Base-by-base conservation (phyloP, 1,140 invertebrate genomes). In the Monomorium pharaonis region DNA sequence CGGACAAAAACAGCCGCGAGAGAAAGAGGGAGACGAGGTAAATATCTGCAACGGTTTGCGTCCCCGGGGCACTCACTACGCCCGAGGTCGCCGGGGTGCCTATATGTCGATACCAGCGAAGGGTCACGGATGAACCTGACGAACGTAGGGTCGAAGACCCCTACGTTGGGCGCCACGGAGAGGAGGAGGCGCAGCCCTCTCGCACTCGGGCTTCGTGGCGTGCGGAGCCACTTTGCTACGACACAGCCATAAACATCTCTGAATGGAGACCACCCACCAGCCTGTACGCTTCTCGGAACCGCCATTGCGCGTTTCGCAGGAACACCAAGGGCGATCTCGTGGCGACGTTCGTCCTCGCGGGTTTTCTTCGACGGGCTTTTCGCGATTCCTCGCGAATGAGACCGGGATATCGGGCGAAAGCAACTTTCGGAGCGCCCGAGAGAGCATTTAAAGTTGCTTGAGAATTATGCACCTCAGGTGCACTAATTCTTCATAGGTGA, bases 171-270 rank as follows among this genome's bases (percentile, higher is more conserved):
- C 75, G 76, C 86, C 81, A 85, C 78, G 74, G 27, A 49, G 65
- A 74, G 49, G 54, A 77, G n/a, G n/a, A n/a, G n/a, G 84, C 27
- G 74, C 51, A 37, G 63, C 69, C 75, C 74, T 81, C 84, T 89
- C 86, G 77, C 86, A 84, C n/a, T n/a, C 77, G 78, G 75, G 70
- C 14, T 69, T 84, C 89, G 85, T 76, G 88, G 84, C 88, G 89
- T 87, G 88, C 88, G n/a, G n/a, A 87, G 92, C 87, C 88, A 92
- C 92, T 92, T 92, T 92, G 89, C 92, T 89, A 92, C 90, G 78
- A 89, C 88, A 88, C 77, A 88, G 90, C 86, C 92, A 93, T 93
- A 92, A 93, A 93, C 92, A 92, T 93, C 92, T 92, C 86, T 90
- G 91, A 89, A 88, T 89, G 89, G 86, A 89, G 92, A 93, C 92